Evolutionary conservation across 2,888 invertebrate species (phyloP), one percentile per base, ranked within the genome.

Genomic region (Stenoptilia bipunctidactyla): DNA sequence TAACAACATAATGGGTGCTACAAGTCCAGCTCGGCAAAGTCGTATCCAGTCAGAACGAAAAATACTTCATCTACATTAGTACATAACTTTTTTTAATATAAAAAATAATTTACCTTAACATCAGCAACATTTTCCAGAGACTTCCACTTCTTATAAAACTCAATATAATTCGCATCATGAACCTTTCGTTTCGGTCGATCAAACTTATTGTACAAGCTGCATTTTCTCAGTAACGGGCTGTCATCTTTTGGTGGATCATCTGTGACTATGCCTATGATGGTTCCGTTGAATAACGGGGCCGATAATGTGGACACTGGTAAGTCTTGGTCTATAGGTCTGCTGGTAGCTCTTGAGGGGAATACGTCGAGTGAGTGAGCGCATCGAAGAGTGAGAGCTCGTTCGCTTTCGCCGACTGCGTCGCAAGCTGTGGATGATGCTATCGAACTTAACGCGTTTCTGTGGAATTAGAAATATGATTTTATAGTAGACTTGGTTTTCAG

Each of bases 141-240:
- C 53, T 89, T 89, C 90, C 93, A 94, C 58, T 91, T 87, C 70
- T 92, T 92, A 50, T 87, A 85, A 52, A 83, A 76, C 59, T 86
- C 73, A 37, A 84, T 79, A 56, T 80, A 80, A 50, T 71, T 70
- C 3, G 73, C 57, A 53, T 82, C 80, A 50, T 67, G 66, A 30
- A 68, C 70, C 56, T 76, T 77, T 45, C 70, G 63, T 37, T 72
- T 71, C 44, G 70, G 58, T 36, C 73, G 69, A 20, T 74, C 77
- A 46, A 65, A 58, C 45, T 74, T 71, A 56, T 68, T 66, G 55
- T 66, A 63, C 30, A 76, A 58, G 54, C 77, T 74, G 52, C 64
- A 61, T 49, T 83, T 77, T 50, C 76, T 72, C 15, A 87, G 66
- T 27, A 86, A 71, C 40, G 86, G 86, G 45, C 79, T 74, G 56